Evolutionary conservation across 1,140 invertebrate species (phyloP), one percentile per base, ranked within the genome.

Genomic region (Myzus persicae): DNA sequence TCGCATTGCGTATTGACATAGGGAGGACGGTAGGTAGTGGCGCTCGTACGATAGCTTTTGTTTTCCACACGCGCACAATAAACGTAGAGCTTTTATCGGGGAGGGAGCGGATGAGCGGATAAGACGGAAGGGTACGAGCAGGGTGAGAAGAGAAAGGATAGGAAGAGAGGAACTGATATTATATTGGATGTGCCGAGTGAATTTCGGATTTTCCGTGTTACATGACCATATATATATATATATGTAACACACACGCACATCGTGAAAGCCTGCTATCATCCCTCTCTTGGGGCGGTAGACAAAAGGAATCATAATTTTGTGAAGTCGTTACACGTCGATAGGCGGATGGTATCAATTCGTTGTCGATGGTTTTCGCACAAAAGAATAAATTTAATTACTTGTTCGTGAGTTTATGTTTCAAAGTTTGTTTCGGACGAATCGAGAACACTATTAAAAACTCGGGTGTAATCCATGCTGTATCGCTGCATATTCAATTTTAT

Each of bases 181-280:
- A 90, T 90, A 90, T 90, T 90, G 51, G 51, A 90, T 67, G 51
- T 67, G 26, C 38, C 54, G 89, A 90, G 89, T 67, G 89, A 90
- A 90, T 90, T 90, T 90, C 26, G 38, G 51, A 90, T 90, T 90
- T 90, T 67, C 36, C 26, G 89, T 90, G 89, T 67, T 90, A 67
- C n/a, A 42, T 18, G 36, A 22, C 6, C 36, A 90, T n/a, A 18
- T 90, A 26, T 90, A 90, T 46, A 46, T n/a, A 48, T 31, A 44
- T 20, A 87, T 36, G 48, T 36, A 46, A 87, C 31, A 46, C 2
- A n/a, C 18, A 87, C 31, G 48, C 18, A 48, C 44, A 88, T 5
- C 40, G 20, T 46, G 38, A 88, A 88, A 88, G 31, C 42, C 31
- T 48, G 38, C 22, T n/a, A 76, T 76, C 59, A 76, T 38, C 48